These are phyloP conservation scores for Scortum barcoo DNA, from an alignment of 2,113 vertebrate genomes.

Conservation along the genomic window DNA sequence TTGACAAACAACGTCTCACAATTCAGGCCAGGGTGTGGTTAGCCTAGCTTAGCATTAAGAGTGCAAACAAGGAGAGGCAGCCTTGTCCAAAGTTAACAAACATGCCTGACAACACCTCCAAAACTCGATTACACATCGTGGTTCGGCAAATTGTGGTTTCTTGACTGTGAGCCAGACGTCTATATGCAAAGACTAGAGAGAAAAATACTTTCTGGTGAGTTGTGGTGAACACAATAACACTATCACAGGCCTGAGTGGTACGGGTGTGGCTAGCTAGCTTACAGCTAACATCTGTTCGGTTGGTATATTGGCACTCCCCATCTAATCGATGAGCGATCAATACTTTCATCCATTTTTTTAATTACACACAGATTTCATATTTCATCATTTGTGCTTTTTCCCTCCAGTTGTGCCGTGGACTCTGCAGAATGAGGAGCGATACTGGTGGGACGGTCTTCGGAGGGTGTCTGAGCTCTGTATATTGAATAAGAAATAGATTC, in stretches of 20 bases:
- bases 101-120: not conserved
- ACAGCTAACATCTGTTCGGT: too few relatives aligned
- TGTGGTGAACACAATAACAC: too few relatives aligned
- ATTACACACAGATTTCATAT: not conserved
- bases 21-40: not conserved
- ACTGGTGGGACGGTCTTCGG: not conserved
- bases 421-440: not conserved
- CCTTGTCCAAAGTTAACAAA: not conserved
- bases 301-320: too few relatives aligned
- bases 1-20: not conserved
- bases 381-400: not conserved
- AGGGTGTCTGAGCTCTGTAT: not conserved
- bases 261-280: too few relatives aligned
- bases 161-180: not conserved
- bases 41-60: not conserved
- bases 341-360: too few relatives aligned
- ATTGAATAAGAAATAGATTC: constrained; percentile 1
- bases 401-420: not conserved
- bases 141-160: not conserved
- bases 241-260: too few relatives aligned
- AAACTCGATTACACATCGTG: not conserved
- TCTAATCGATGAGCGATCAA: too few relatives aligned
- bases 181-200: too few relatives aligned
- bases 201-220: too few relatives aligned
- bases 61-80: not conserved